Percentiles rank a stretch among this genome's conserved stretches.
phyloP scores from a whole-genome alignment of 1,140 invertebrate genomes.

The Episyrphus balteatus region DNA sequence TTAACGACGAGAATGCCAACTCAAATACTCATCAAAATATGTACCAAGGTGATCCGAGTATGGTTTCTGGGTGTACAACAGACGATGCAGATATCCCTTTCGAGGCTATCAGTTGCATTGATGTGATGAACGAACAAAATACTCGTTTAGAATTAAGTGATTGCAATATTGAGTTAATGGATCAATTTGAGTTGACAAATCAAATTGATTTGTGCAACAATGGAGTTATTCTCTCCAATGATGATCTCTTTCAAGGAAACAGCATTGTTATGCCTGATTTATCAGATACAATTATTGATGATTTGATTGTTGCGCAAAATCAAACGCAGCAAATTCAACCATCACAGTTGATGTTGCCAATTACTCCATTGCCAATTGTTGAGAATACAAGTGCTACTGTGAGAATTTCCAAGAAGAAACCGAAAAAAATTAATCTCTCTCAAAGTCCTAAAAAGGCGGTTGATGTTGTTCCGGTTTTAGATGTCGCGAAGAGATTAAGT shows the following conservation, averaged over 20 bases:
- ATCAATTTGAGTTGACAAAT: slow-evolving; percentile 28
- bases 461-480: slow-evolving; percentile 5
- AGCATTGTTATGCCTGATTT: slow-evolving; percentile 2
- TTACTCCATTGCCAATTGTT: slow-evolving; percentile 2
- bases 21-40: slow-evolving; percentile 1
- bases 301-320: background rate
- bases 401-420: slow-evolving; percentile 17
- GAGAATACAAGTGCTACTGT: slow-evolving; percentile 22
- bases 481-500: background rate
- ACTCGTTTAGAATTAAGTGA: slow-evolving; percentile 19
- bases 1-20: background rate
- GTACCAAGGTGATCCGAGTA: slow-evolving; percentile 23
- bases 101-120: background rate
- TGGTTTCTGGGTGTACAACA: slow-evolving; percentile 21
- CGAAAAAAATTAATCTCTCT: slow-evolving; percentile 18
- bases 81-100: slow-evolving; percentile 8
- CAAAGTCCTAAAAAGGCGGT: slow-evolving; percentile 23
- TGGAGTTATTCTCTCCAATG: slow-evolving; percentile 21
- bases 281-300: slow-evolving; percentile 2
- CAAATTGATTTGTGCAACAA: slow-evolving; percentile 29
- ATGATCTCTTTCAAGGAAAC: slow-evolving; percentile 4
- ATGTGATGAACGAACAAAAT: background rate
- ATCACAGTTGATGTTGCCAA: background rate
- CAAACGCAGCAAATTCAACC: no score
- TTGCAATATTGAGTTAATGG: slow-evolving; percentile 33